phyloP scores from a whole-genome alignment of 2,113 vertebrate genomes.

The Cebus imitator region DNA sequence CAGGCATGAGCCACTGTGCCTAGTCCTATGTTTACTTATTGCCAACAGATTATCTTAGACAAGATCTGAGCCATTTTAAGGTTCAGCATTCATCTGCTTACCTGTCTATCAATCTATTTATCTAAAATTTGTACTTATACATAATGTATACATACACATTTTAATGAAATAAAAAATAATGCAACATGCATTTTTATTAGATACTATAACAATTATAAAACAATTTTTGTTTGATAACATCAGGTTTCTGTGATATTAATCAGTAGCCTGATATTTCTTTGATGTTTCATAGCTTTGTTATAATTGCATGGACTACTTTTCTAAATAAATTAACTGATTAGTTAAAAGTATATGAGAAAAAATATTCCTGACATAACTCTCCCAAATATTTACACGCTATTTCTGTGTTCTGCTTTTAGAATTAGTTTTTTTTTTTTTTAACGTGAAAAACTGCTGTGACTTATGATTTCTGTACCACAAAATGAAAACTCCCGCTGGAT shows the following conservation, averaged over 20 bases:
- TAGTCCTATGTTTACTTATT: background rate
- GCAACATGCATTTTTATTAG: background rate
- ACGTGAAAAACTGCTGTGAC: background rate
- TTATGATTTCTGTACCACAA: background rate
- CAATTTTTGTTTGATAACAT: background rate
- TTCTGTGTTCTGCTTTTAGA: background rate
- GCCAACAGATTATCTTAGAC: background rate
- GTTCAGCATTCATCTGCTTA: background rate
- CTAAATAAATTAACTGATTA: background rate
- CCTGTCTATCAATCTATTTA: too few species aligned
- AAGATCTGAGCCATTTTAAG: background rate
- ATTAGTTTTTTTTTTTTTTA: background rate
- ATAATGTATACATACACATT: background rate
- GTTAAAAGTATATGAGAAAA: background rate
- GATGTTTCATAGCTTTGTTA: background rate
- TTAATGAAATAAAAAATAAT: background rate
- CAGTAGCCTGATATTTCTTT: background rate
- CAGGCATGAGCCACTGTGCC: too few species aligned
- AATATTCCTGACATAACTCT: background rate
- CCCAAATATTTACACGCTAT: background rate
- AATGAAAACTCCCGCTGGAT: background rate
- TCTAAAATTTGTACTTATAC: background rate
- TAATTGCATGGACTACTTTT: background rate
- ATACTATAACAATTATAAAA: background rate
- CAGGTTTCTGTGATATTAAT: background rate